Conservation (phyloP, 2,888 invertebrate genomes). For the Conomelus anceps region DNA sequence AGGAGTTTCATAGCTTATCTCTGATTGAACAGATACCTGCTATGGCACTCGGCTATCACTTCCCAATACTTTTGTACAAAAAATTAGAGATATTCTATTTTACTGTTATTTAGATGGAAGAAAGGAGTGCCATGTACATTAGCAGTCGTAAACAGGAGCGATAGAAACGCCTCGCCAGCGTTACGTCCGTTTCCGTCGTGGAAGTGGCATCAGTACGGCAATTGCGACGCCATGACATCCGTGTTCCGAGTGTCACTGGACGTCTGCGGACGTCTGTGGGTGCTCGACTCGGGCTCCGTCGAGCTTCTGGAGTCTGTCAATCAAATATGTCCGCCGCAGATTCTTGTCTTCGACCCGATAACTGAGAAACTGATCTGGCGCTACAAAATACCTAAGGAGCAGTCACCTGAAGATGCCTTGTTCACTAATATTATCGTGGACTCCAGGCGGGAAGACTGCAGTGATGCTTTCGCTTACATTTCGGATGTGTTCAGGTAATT, state of each 20-base stretch:
- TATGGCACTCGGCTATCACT: background rate
- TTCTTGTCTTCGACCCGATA: slow-evolving; percentile 65
- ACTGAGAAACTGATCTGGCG: slow-evolving; percentile 62
- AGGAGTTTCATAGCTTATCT: no score
- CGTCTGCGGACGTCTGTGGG: slow-evolving; percentile 70
- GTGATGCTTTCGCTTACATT: slow-evolving; percentile 63
- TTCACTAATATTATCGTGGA: slow-evolving; percentile 74
- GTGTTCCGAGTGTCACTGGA: slow-evolving; percentile 47
- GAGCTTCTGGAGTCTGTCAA: slow-evolving; percentile 50
- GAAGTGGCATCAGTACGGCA: slow-evolving; percentile 54
- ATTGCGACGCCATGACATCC: slow-evolving; percentile 55
- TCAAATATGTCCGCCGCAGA: slow-evolving; percentile 52
- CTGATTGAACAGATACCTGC: no score
- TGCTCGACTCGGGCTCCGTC: slow-evolving; percentile 64
- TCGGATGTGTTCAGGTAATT: slow-evolving; percentile 48
- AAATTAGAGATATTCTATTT: background rate
- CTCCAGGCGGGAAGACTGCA: slow-evolving; percentile 55
- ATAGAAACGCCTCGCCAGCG: slow-evolving; percentile 55
- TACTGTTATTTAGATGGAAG: slow-evolving; percentile 55
- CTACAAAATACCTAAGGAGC: slow-evolving; percentile 56
- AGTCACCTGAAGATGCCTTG: slow-evolving; percentile 51
- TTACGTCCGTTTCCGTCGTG: slow-evolving; percentile 73
- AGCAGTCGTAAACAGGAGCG: slow-evolving; percentile 63
- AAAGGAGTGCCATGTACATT: slow-evolving; percentile 67
- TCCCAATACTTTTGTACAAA: background rate